These are phyloP conservation scores for Archilochus colubris DNA, from an alignment of 2,113 vertebrate species.

Conservation along the genomic window DNA sequence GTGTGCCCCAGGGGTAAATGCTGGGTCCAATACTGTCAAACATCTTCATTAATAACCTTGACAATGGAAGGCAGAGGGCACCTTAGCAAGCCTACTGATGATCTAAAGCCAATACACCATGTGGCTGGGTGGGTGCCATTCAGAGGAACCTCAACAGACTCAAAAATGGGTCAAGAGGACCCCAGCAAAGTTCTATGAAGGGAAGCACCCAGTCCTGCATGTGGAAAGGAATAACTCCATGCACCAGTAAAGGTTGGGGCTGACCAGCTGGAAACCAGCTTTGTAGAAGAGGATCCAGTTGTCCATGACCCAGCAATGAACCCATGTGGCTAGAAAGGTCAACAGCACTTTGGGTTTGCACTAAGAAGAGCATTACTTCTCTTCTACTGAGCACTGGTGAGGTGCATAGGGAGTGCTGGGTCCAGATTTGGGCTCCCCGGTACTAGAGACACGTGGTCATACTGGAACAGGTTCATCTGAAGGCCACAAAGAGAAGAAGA, in stretches of 20 bases:
- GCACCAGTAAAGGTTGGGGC: background rate
- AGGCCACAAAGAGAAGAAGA: background rate
- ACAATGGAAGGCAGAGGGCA: background rate
- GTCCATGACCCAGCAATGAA: background rate
- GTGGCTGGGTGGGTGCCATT: background rate
- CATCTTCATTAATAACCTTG: background rate
- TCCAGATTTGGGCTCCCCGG: background rate
- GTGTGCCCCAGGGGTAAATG: background rate
- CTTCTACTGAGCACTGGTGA: background rate
- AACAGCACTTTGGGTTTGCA: background rate
- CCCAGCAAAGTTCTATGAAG: background rate
- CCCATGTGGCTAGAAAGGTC: background rate
- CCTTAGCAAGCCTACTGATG: background rate
- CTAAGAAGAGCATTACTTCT: background rate
- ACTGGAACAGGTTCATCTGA: background rate
- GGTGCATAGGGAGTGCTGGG: background rate
- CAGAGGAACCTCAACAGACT: background rate
- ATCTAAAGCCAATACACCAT: background rate
- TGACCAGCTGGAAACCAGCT: background rate
- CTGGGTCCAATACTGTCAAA: background rate
- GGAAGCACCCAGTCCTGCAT: background rate
- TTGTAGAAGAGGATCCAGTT: background rate
- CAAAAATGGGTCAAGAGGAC: background rate
- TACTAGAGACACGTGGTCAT: background rate
- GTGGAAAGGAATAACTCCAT: background rate